Conservation (phyloP, 2,113 vertebrate species). For the Melanerpes formicivorus region DNA sequence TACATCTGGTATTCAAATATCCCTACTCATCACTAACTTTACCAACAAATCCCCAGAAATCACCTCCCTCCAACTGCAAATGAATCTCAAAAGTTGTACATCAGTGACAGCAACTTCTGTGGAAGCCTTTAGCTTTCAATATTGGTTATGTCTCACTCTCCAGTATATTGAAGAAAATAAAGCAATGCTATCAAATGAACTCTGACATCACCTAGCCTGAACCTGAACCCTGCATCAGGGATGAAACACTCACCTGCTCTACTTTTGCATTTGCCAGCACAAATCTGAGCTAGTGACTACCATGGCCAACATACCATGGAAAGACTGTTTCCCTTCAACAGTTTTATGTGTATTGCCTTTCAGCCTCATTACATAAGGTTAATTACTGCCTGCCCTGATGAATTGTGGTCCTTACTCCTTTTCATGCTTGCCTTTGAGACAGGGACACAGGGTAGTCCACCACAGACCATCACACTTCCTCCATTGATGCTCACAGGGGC, state of each 20-base stretch:
- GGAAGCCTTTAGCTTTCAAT: not conserved
- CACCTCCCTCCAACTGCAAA: not conserved
- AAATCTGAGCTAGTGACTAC: not conserved
- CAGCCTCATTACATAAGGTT: not conserved
- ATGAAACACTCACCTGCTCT: not conserved
- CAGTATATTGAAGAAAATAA: not conserved
- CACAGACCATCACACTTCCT: not conserved
- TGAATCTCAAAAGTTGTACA: not conserved
- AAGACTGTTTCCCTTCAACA: not conserved
- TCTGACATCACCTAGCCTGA: not conserved
- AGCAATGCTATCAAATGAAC: not conserved
- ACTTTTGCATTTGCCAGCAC: not conserved
- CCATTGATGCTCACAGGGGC: not conserved
- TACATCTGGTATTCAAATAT: not conserved
- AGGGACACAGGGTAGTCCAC: rapidly evolving
- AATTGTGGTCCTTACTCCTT: not conserved
- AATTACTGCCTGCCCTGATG: not conserved
- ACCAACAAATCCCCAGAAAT: not conserved
- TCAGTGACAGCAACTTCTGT: rapidly evolving
- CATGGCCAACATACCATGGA: not conserved
- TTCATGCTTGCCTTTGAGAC: not conserved
- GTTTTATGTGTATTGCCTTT: not conserved
- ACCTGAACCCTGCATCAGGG: not conserved
- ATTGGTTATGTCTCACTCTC: not conserved
- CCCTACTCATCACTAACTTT: not conserved